Evolutionary conservation across 2,888 invertebrate genomes (phyloP), one percentile per base, ranked within the genome.

Genomic region (Eulithis testata): DNA sequence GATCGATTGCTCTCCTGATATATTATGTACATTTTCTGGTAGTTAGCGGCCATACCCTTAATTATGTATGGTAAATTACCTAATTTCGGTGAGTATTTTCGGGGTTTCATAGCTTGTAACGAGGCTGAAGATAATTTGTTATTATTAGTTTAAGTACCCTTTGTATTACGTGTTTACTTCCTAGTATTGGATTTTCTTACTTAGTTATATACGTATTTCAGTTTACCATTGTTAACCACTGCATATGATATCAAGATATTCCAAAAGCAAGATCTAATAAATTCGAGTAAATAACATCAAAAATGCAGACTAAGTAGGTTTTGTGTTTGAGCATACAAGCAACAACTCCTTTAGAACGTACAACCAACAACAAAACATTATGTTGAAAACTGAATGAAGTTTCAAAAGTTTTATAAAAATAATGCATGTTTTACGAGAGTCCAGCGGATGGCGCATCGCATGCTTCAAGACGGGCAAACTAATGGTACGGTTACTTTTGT

Each of bases 1-100:
- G 78, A 86, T 87, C 84, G 86, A 85, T 83, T 81, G 80, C 76
- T 69, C 69, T 66, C 71, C 77, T 74, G 75, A 79, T 77, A 74
- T 75, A 73, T 74, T 77, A 69, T 69, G 69, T 72, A 73, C 71
- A 73, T 66, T 71, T 67, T 68, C 64, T 68, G 71, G 67, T 74
- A 66, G 70, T 72, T 74, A 71, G 67, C 60, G 63, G 68, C 68
- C 65, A 67, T 74, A 69, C 55, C 65, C 68, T 73, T 71, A 72
- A 74, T 72, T 70, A 71, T 70, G 63, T 66, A 67, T 58, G 60
- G 63, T 58, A 66, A 72, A 72, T 74, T 70, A 67, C 66, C 63
- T 67, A 67, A 50, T 66, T 63, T 62, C 45, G 56, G 47, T 60
- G 45, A 68, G 40, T 56, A 60, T 45, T 55, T 61, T 51, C 21